Evolutionary conservation across 2,113 vertebrate species (phyloP), one percentile per base, ranked within the genome.

Genomic region (Phrynocephalus versicolor): DNA sequence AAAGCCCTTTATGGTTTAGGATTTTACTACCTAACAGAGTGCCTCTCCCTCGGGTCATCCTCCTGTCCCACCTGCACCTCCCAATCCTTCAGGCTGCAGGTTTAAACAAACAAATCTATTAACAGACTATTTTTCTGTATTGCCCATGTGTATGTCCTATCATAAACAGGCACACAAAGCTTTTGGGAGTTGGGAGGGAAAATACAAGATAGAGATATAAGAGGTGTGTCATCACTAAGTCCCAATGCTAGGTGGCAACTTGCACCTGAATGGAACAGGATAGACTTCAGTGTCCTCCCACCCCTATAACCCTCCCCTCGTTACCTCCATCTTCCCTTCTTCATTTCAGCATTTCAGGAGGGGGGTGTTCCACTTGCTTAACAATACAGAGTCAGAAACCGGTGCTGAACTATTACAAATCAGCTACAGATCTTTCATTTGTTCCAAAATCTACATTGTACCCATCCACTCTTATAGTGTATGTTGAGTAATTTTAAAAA

Each of bases 81-180:
- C n/a, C n/a, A n/a, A n/a, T n/a, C n/a, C n/a, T n/a, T n/a, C n/a
- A n/a, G n/a, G n/a, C n/a, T n/a, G n/a, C n/a, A n/a, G n/a, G n/a
- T n/a, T n/a, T n/a, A n/a, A n/a, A n/a, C n/a, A n/a, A n/a, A n/a
- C n/a, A n/a, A n/a, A 64, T 33, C 19, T 65, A 39, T 75, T 75
- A 75, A 65, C 65, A 35, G 78, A 75, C 64, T 83, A 39, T 62
- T 21, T 80, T 80, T 80, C 51, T 75, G 62, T 35, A 23, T 64
- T 75, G 64, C 37, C 64, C 30, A 64, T 64, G 14, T 75, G 64
- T 45, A 37, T 75, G 15, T 65, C 57, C 33, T 25, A 74, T 75
- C 65, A 65, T 41, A 30, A 10, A 2, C 60, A 58, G 30, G 58
- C 62, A 75, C 25, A 80, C 27, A 41, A 25, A 30, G 37, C 21